These are phyloP conservation scores for Drosophila nebulosa DNA, from an alignment of 1,140 invertebrate species.

Conservation along the genomic window DNA sequence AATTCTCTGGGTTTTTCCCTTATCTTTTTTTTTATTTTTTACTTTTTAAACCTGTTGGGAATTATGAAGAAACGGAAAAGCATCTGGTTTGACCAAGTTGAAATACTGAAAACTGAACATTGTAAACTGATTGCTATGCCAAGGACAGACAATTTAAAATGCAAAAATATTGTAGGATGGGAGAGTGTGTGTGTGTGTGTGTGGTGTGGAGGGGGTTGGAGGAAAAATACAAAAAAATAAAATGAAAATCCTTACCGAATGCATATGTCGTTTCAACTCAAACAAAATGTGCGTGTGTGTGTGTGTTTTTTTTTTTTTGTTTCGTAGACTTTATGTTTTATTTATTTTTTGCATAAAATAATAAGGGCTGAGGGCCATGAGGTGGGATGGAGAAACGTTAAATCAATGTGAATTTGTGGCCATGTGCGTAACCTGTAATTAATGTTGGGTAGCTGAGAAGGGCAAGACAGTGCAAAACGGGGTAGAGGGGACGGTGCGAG, in stretches of 20 bases:
- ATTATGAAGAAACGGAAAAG: slow-evolving; percentile 35
- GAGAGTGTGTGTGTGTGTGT: not conserved
- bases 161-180: slow-evolving; percentile 35
- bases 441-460: slow-evolving; percentile 18
- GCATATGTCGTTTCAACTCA: not conserved
- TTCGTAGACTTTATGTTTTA: too few species aligned
- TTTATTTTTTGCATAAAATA: not conserved
- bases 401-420: slow-evolving; percentile 28
- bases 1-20: not conserved
- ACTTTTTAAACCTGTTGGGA: not conserved
- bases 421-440: slow-evolving; percentile 15
- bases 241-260: not conserved
- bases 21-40: not conserved
- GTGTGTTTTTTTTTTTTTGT: not conserved
- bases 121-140: slow-evolving; percentile 34
- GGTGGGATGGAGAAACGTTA: not conserved
- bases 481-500: not conserved
- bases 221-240: not conserved
- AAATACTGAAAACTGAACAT: slow-evolving; percentile 11
- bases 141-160: slow-evolving; percentile 37
- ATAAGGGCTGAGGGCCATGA: not conserved
- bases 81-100: not conserved
- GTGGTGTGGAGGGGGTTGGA: not conserved
- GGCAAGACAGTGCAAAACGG: too few species aligned
- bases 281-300: not conserved